Base-by-base conservation (phyloP, 2,797 vertebrate species). In the Urocyon cinereoargenteus region DNA sequence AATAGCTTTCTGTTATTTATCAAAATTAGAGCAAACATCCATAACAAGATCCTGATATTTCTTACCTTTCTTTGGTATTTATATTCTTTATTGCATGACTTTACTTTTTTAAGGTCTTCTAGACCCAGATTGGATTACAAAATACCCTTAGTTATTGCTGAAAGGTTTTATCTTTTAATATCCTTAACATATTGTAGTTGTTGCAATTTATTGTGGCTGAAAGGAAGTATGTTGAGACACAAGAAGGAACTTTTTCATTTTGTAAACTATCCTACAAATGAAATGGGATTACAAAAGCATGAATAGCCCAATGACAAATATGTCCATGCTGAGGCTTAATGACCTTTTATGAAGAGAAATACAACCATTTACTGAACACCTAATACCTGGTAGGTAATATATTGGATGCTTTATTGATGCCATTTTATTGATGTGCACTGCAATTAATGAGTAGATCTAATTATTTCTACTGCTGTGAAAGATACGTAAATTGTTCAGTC, bases 401-500 rank as follows among this genome's bases (percentile, higher is more conserved):
- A 90, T 13, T 78, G 16, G 49, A 4, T 72, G 36, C 1, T 84
- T 93, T 88, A 93, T 22, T 81, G 51, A 66, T 81, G 61, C 2
- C 26, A 68, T 73, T 97, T 96, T 91, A 86, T 49, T 95, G 14
- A 73, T 53, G 26, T 82, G 5, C 34, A 90, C 14, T 68, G 34
- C 18, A 75, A 45, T 83, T 90, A 11, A 88, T 22, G 12, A 85
- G 21, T 68, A 85, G 3, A 57, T 61, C 73, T 28, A 92, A 84
- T 94, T 59, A 89, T 88, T 75, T 70, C 28, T 11, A 86, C 45
- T 57, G 4, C 18, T 59, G 3, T 83, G 28, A 61, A 86, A 92
- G 19, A 14, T 79, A 72, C 10, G 40, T 34, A 68, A 91, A 72
- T 86, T 90, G 40, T 53, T 12, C 8, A 61, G 8, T 53, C 18